These are phyloP conservation scores for Dryomyza anilis DNA, from an alignment of 2,888 invertebrate genomes.

Conservation along the genomic window DNA sequence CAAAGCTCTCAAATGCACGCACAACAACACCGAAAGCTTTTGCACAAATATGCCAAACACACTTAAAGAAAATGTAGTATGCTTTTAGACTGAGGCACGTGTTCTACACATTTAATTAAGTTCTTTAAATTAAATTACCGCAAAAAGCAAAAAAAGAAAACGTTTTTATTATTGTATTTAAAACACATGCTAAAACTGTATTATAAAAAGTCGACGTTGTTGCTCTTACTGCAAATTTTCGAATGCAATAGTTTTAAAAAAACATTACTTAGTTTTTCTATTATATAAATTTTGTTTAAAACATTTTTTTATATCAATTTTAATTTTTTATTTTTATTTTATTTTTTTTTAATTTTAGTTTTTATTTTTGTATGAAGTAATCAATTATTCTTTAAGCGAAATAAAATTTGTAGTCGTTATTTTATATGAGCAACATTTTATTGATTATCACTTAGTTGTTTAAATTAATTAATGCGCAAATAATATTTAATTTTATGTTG, in stretches of 20 bases:
- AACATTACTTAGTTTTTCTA: background rate
- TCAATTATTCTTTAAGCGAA: background rate
- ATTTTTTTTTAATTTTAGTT: background rate
- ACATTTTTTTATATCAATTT: background rate
- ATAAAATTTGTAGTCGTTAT: conserved; percentile 27
- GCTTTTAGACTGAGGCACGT: background rate
- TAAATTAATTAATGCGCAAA: conserved; percentile 17
- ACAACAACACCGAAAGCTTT: background rate
- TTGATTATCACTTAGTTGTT: background rate
- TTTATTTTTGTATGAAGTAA: background rate
- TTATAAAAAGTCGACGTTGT: conserved; percentile 13
- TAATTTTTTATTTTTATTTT: conserved; percentile 6
- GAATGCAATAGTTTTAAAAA: conserved; percentile 5
- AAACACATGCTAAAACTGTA: conserved; percentile 6
- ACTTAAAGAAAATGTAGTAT: background rate
- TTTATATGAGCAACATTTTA: conserved; percentile 13
- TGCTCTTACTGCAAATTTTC: too few species aligned
- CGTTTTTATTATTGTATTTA: background rate
- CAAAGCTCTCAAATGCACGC: background rate
- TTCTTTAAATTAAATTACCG: background rate
- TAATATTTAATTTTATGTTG: conserved; percentile 26
- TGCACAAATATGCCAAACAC: background rate
- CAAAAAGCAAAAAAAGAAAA: conserved; percentile 1
- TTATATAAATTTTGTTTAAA: background rate
- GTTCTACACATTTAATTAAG: background rate